These are phyloP conservation scores for Cherax destructor DNA, from an alignment of 1,140 invertebrate species.

Conservation along the genomic window DNA sequence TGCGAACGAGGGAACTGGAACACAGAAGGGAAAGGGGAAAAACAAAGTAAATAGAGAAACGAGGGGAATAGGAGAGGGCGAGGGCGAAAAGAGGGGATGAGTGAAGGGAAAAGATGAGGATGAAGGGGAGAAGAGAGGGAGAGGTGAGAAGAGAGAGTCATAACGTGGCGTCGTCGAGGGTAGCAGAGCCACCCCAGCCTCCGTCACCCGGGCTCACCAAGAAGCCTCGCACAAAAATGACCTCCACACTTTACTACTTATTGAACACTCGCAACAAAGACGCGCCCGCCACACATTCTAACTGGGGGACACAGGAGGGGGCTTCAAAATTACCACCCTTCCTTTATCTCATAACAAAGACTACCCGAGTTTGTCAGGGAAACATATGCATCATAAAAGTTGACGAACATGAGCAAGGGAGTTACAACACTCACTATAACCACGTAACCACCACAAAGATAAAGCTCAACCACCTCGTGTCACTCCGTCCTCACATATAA, in stretches of 20 bases:
- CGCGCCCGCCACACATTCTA: not conserved
- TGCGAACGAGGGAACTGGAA: slow-evolving; percentile 14
- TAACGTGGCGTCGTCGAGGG: not conserved
- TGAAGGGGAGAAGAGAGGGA: slow-evolving; percentile 5
- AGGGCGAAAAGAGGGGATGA: slow-evolving; percentile 14
- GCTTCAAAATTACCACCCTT: too few species aligned
- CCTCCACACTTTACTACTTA: not conserved
- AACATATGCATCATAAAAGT: too few species aligned
- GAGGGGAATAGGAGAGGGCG: slow-evolving; percentile 13
- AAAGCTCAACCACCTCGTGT: too few species aligned
- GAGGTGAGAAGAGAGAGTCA: not conserved
- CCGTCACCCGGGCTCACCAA: not conserved
- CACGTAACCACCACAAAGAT: too few species aligned
- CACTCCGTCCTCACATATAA: too few species aligned
- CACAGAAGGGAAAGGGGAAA: slow-evolving; percentile 15
- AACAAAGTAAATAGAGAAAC: slow-evolving; percentile 4
- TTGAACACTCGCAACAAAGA: slow-evolving; percentile 4
- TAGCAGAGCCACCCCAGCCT: slow-evolving; percentile 2
- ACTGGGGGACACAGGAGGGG: not conserved
- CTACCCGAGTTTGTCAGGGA: too few species aligned
- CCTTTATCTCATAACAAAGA: too few species aligned
- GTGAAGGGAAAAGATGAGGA: slow-evolving; percentile 18
- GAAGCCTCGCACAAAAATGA: not conserved
- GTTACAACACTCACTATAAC: too few species aligned
- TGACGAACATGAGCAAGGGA: too few species aligned